Base-by-base conservation (phyloP, 2,113 vertebrate genomes). In the Caranx ignobilis region DNA sequence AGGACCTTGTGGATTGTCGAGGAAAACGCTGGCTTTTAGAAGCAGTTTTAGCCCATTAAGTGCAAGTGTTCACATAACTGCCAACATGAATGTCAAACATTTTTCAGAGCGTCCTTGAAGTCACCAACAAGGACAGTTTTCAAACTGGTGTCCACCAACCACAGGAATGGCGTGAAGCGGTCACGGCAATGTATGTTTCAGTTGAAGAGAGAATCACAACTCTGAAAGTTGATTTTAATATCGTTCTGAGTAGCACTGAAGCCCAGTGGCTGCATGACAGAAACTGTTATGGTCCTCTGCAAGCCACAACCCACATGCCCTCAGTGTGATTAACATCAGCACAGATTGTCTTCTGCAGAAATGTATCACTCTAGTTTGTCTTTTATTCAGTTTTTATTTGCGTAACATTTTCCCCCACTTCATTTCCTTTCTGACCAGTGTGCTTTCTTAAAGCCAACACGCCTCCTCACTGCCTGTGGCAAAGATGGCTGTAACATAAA, bases 181-280 rank as follows among this genome's bases (percentile, higher is more conserved):
- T 75, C 54, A 65, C 10, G 37, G 11, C 71, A 37, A 75, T 79
- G 35, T 35, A 74, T 74, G 63, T 21, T 37, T 21, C 7, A 15
- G 11, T 34, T 63, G 43, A 39, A 78, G 15, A 62, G 10, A 59
- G 15, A 43, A 45, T 55, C 56, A 54, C 4, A 1, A 54, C 70
- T 61, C 64, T 68, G 26, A 19, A 68, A 19, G 34, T 34, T 62
- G 32, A 61, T 74, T 81, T 67, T 35, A 68, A 54, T 26, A 31
- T 2, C 9, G 54, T 54, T 18, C 19, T 41, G n/a, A 39, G 39
- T 8, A 73, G 8, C 73, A 55, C 9, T 79, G 52, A 73, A 66
- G 60, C 39, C 32, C 68, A 57, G 3, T 31, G 15, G n/a, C n/a
- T 71, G 19, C 47, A 57, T 37, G 7, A 50, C n/a, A 59, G 3